Conservation (phyloP, 2,797 vertebrate genomes). For the Glyptemys insculpta region DNA sequence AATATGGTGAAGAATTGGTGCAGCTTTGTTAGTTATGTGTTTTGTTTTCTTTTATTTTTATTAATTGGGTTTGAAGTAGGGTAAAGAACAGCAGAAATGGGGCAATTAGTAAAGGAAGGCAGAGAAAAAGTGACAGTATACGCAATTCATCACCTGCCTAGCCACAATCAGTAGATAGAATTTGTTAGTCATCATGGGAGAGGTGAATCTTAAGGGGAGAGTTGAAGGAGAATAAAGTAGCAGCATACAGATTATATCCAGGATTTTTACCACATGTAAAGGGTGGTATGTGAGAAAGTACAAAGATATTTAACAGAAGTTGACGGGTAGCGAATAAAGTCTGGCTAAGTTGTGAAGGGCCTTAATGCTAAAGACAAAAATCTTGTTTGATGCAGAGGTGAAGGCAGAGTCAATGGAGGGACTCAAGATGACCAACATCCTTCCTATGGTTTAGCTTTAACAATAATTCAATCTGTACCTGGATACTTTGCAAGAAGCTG, state of each 20-base stretch:
- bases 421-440: not conserved
- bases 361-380: not conserved
- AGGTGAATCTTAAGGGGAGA: not conserved
- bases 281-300: not conserved
- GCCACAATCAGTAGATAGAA: not conserved
- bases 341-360: not conserved
- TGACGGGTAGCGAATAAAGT: not conserved
- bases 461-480: not conserved
- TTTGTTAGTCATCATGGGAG: not conserved
- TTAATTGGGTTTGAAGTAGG: not conserved
- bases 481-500: too few species aligned
- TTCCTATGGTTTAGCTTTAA: not conserved
- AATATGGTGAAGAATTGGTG: not conserved
- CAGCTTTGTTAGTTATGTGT: not conserved
- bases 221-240: not conserved
- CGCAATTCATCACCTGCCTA: not conserved
- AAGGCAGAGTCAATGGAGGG: not conserved
- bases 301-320: not conserved
- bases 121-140: not conserved
- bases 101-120: not conserved
- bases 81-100: not conserved
- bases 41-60: not conserved
- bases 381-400: not conserved
- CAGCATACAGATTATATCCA: not conserved
- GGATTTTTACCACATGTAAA: not conserved